Evolutionary conservation across 2,888 invertebrate genomes (phyloP), one percentile per base, ranked within the genome.

Genomic region (Drosophila vallismaia): DNA sequence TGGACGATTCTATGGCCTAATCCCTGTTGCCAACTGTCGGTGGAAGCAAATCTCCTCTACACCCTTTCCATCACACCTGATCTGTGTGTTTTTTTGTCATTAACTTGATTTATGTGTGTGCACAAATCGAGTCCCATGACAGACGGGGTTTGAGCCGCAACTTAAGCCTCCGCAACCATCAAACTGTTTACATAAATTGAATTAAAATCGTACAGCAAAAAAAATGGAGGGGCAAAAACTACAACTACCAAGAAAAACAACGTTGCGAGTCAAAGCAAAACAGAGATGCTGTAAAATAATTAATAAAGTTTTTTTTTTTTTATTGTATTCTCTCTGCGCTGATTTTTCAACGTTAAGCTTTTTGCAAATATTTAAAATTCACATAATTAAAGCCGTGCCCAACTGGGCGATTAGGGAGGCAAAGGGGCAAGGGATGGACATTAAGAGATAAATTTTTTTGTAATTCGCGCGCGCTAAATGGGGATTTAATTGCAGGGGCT

Each of bases 401-500:
- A 2, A 2, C 19, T 19, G 19, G 19, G 19, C 19, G 19, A 19
- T 19, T 19, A 19, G 19, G 19, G 19, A 19, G 19, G 19, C 19
- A 19, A 19, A 19, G 19, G 19, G 44, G 0, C 42, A 38, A 45
- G 50, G 14, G 44, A 54, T 52, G 55, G 66, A 73, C 79, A 83
- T 83, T 82, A 84, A 86, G 72, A 88, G 80, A 60, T 76, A 77
- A 54, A 75, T 77, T 80, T 80, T 83, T 66, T 75, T 58, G 63
- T 44, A 46, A 67, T 64, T 54, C 57, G 71, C 77, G 64, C 63
- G 63, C 60, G 64, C 75, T 80, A 88, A 88, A 88, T 89, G 86
- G 89, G 84, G 80, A 88, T 88, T 88, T 88, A 88, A 88, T 88
- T 88, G 88, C 84, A 88, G 86, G 70, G 75, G 79, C 85, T 82